Conservation (phyloP, 2,113 vertebrate species). For the Spilogale gracilis region DNA sequence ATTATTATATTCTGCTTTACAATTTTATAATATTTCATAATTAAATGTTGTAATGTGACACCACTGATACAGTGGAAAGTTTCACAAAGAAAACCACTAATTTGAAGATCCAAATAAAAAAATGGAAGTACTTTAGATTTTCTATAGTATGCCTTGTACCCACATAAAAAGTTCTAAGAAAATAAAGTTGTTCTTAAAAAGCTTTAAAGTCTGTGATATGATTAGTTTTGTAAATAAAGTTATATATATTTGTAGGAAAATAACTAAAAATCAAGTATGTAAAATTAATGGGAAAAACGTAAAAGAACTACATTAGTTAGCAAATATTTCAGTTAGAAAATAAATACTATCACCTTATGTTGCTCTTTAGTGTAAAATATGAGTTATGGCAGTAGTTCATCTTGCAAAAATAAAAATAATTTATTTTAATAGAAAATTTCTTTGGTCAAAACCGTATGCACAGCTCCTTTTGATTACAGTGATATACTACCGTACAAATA, state of each 20-base stretch:
- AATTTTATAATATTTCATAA: not conserved
- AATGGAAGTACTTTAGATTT: not conserved
- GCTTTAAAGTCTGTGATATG: not conserved
- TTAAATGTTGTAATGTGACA: not conserved
- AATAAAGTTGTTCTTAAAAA: not conserved
- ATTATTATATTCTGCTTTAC: not conserved
- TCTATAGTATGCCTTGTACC: not conserved
- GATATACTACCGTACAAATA: constrained; percentile 77
- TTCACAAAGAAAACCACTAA: not conserved
- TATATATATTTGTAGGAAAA: not conserved
- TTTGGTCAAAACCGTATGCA: constrained; percentile 77
- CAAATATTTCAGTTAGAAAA: constrained; percentile 50
- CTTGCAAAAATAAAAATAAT: constrained; percentile 76
- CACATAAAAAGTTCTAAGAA: not conserved
- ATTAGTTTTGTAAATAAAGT: not conserved
- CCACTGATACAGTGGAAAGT: not conserved
- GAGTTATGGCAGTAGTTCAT: constrained; percentile 76
- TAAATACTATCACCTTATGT: constrained; percentile 53
- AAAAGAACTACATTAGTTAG: constrained; percentile 49
- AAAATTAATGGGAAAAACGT: constrained; percentile 30
- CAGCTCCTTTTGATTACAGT: constrained; percentile 83
- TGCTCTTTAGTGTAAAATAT: constrained; percentile 64
- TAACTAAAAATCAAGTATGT: constrained; percentile 34
- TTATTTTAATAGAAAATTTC: constrained; percentile 82
- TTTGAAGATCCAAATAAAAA: not conserved